Conservation (phyloP, 2,797 vertebrate genomes). For the Pachyuromys duprasi region DNA sequence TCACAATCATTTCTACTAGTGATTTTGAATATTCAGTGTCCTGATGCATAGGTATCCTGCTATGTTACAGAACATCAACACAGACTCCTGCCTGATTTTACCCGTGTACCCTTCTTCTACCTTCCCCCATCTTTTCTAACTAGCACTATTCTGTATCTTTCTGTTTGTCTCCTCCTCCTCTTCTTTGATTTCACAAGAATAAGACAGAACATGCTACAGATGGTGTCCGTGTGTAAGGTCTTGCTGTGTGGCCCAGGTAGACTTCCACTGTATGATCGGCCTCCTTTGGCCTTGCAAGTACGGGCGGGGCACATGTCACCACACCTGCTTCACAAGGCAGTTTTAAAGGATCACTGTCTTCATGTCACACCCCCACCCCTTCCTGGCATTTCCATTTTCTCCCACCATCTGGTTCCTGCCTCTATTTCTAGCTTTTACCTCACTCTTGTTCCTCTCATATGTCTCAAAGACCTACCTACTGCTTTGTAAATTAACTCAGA, state of each 20-base stretch:
- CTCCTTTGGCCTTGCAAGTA: not conserved
- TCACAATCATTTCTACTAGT: not conserved
- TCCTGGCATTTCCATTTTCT: not conserved
- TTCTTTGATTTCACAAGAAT: not conserved
- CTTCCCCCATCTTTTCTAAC: not conserved
- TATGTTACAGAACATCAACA: not conserved
- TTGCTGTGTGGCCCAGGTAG: not conserved
- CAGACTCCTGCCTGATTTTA: not conserved
- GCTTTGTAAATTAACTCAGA: not conserved
- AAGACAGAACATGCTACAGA: not conserved
- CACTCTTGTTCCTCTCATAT: not conserved
- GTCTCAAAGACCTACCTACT: not conserved
- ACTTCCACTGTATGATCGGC: not conserved
- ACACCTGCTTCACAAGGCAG: not conserved
- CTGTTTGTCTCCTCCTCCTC: not conserved
- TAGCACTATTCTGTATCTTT: not conserved
- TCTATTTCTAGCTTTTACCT: not conserved
- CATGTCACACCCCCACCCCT: rapidly evolving
- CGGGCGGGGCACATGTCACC: not conserved
- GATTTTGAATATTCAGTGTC: not conserved
- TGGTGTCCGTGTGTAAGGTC: not conserved
- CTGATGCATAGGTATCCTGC: not conserved
- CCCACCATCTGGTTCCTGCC: not conserved
- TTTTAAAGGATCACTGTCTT: not conserved
- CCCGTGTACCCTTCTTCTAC: not conserved